A percentile compares a stretch with the other conserved stretches of the same genome.
These are phyloP conservation scores for Platycnemis pennipes DNA, from an alignment of 2,888 invertebrate species.

Conservation along the genomic window DNA sequence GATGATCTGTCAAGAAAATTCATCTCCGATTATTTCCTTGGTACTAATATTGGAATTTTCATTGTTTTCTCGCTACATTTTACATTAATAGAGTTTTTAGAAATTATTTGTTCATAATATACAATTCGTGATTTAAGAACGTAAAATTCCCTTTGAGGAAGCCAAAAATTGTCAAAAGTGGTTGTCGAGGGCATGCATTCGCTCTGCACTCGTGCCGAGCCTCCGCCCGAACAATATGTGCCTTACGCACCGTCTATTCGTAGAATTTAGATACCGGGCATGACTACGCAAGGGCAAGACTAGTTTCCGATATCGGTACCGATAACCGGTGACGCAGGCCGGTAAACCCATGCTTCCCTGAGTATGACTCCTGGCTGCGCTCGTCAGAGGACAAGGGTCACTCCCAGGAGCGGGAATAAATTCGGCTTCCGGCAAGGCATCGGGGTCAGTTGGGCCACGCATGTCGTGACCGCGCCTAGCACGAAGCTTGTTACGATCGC, in stretches of 20 bases:
- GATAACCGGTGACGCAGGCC: not conserved
- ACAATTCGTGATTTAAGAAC: too few species aligned
- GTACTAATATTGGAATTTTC: too few species aligned
- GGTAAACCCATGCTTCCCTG: not conserved
- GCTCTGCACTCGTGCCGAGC: too few species aligned
- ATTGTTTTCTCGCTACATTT: too few species aligned
- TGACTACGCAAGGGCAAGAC: not conserved
- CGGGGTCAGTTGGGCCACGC: not conserved
- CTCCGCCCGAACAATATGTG: too few species aligned
- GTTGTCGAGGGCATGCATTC: too few species aligned
- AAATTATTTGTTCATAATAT: too few species aligned
- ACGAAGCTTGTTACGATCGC: not conserved
- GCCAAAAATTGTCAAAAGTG: too few species aligned
- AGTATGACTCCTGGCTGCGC: not conserved
- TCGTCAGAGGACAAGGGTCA: not conserved
- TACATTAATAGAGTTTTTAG: too few species aligned
- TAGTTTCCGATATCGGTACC: not conserved
- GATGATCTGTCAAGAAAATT: too few species aligned
- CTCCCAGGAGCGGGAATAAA: not conserved
- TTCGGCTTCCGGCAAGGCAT: not conserved
- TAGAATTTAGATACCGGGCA: not conserved
- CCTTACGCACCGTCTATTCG: not conserved
- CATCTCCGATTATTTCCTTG: too few species aligned
- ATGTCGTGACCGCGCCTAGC: not conserved
- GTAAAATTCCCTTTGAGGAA: too few species aligned